Evolutionary conservation across 1,140 invertebrate species (phyloP).

Genomic region (Cylas formicarius): DNA sequence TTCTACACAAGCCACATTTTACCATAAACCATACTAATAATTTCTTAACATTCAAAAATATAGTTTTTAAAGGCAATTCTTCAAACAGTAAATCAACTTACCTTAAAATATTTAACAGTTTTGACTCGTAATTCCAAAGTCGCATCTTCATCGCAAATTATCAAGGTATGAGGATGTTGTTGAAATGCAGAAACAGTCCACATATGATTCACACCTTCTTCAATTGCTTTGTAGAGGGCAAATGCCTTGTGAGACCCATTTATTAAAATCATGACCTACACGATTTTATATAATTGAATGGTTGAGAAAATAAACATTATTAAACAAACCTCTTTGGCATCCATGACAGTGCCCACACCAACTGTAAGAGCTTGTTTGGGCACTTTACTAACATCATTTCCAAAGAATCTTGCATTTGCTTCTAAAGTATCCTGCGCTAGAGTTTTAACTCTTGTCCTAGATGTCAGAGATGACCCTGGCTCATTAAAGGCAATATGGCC

Average conservation of each 20-base stretch:
- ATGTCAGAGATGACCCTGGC: slow-evolving; percentile 87
- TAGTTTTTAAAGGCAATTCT: no score
- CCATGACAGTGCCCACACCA: slow-evolving; percentile 98
- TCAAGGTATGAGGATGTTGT: slow-evolving; percentile 83
- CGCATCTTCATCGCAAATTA: slow-evolving; percentile 97
- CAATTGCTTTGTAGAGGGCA: slow-evolving; percentile 93
- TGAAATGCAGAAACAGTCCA: slow-evolving; percentile 99
- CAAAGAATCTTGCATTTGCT: slow-evolving; percentile 96
- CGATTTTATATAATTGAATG: no score
- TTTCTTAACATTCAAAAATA: no score
- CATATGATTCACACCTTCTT: slow-evolving; percentile 98
- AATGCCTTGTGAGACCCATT: slow-evolving; percentile 96
- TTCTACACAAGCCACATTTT: no score
- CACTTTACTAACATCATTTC: slow-evolving; percentile 86
- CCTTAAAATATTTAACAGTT: slow-evolving; percentile 99
- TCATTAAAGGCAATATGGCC: slow-evolving; percentile 99
- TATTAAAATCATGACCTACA: slow-evolving; percentile 92
- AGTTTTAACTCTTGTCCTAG: slow-evolving; percentile 92
- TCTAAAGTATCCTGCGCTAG: slow-evolving; percentile 92
- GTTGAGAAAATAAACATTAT: slow-evolving; percentile 5
- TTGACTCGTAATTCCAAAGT: slow-evolving; percentile 94
- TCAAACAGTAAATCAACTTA: no score
- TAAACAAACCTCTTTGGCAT: slow-evolving; percentile 77
- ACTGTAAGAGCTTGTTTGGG: slow-evolving; percentile 93
- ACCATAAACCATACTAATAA: no score